Evolutionary conservation across 2,888 invertebrate genomes (phyloP).

Genomic region (Mechanitis mazaeus): DNA sequence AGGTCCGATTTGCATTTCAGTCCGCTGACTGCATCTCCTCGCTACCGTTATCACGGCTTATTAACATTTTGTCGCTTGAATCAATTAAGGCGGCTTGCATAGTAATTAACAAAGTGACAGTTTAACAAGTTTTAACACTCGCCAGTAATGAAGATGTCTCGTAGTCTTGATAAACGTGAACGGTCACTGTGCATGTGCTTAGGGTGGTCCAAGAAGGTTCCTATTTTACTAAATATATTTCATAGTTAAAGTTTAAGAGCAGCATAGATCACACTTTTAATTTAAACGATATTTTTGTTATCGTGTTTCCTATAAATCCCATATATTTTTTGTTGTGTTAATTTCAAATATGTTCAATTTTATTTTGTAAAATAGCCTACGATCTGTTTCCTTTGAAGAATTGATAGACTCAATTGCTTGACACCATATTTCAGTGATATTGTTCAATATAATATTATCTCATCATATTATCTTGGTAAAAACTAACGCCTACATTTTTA

Average conservation of each 20-base stretch:
- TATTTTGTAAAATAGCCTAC: too few species aligned
- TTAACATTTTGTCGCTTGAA: slow-evolving; percentile 74
- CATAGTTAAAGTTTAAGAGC: neutral
- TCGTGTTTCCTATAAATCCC: too few species aligned
- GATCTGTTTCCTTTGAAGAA: neutral
- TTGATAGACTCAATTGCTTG: neutral
- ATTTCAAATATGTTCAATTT: too few species aligned
- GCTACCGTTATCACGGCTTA: slow-evolving; percentile 57
- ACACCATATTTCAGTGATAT: neutral
- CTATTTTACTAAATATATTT: neutral
- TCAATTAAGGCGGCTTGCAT: slow-evolving; percentile 67
- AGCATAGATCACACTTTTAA: too few species aligned
- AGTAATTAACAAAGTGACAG: slow-evolving; percentile 70
- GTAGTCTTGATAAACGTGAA: slow-evolving; percentile 43
- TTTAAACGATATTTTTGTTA: too few species aligned
- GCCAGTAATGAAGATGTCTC: slow-evolving; percentile 71
- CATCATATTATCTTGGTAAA: neutral
- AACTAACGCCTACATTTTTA: neutral
- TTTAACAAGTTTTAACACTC: slow-evolving; percentile 74
- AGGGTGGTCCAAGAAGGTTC: slow-evolving; percentile 41
- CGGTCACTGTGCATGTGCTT: slow-evolving; percentile 43
- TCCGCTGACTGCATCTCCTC: slow-evolving; percentile 35
- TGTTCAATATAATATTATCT: neutral
- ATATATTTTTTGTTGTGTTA: too few species aligned
- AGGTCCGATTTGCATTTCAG: slow-evolving; percentile 57